phyloP scores from a whole-genome alignment of 2,888 invertebrate species.

The Cyaniris semiargus region DNA sequence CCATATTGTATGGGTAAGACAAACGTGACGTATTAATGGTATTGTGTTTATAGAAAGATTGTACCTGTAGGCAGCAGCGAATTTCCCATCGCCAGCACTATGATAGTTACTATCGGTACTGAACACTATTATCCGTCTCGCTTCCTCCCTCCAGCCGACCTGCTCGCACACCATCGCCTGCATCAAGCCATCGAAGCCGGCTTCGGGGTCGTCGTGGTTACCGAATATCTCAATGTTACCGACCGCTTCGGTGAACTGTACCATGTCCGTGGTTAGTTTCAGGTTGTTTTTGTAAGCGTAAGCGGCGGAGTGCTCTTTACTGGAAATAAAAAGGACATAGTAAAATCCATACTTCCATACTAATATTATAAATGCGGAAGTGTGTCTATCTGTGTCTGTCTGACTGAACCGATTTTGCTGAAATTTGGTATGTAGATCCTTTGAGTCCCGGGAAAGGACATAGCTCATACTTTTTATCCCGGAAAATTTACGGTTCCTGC shows the following conservation, averaged over 20 bases:
- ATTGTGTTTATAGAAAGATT: too few relatives aligned
- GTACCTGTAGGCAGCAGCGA: slow-evolving; percentile 80
- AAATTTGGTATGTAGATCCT: too few relatives aligned
- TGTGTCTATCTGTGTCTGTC: too few relatives aligned
- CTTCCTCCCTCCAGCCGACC: slow-evolving; percentile 87
- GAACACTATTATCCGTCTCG: slow-evolving; percentile 87
- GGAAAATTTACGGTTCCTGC: too few relatives aligned
- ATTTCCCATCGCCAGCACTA: slow-evolving; percentile 89
- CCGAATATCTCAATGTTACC: slow-evolving; percentile 16
- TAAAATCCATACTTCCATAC: not conserved
- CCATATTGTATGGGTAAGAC: too few relatives aligned
- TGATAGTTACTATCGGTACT: slow-evolving; percentile 91
- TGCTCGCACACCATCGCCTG: slow-evolving; percentile 87
- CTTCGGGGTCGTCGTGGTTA: slow-evolving; percentile 88
- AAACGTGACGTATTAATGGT: too few relatives aligned
- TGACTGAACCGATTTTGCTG: too few relatives aligned
- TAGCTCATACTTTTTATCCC: too few relatives aligned
- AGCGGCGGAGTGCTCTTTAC: slow-evolving; percentile 32
- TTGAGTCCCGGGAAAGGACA: too few relatives aligned
- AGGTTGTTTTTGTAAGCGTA: slow-evolving; percentile 85
- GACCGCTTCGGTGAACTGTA: slow-evolving; percentile 61
- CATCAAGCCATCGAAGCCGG: slow-evolving; percentile 93
- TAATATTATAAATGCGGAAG: too few relatives aligned
- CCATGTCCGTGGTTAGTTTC: slow-evolving; percentile 81
- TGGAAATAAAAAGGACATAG: slow-evolving; percentile 23